phyloP scores from a whole-genome alignment of 2,888 invertebrate species.

The Ennomos erosarius region DNA sequence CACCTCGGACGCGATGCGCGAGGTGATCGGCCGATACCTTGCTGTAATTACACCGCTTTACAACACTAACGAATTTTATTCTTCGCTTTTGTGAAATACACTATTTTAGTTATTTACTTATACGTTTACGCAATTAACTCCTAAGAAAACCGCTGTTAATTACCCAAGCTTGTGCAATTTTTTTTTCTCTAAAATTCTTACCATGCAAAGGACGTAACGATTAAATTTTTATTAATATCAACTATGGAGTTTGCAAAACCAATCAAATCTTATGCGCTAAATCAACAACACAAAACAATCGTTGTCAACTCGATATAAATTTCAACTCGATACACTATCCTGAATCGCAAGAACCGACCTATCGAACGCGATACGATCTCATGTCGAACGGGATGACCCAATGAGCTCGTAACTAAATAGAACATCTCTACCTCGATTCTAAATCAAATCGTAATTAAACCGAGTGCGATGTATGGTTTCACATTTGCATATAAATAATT shows the following conservation, averaged over 20 bases:
- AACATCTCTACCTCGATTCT: slow-evolving; percentile 66
- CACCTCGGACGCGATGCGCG: slow-evolving; percentile 68
- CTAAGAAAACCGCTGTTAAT: too few relatives aligned
- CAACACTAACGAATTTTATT: slow-evolving; percentile 33
- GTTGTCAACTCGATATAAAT: slow-evolving; percentile 44
- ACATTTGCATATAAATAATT: slow-evolving; percentile 46
- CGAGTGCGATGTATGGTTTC: slow-evolving; percentile 57
- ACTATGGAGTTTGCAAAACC: background rate
- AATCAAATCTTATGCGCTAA: background rate
- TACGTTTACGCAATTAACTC: background rate
- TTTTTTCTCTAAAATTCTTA: too few relatives aligned
- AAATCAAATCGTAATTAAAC: slow-evolving; percentile 74
- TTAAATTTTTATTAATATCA: too few relatives aligned
- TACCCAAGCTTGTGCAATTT: too few relatives aligned
- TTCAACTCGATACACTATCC: slow-evolving; percentile 44
- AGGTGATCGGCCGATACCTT: slow-evolving; percentile 41
- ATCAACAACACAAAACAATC: slow-evolving; percentile 3
- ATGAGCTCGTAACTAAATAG: slow-evolving; percentile 73
- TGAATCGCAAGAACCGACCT: slow-evolving; percentile 60
- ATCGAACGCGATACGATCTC: slow-evolving; percentile 55
- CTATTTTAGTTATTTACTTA: slow-evolving; percentile 43
- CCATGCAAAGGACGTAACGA: too few relatives aligned
- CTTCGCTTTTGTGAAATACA: slow-evolving; percentile 41
- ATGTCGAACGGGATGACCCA: slow-evolving; percentile 71
- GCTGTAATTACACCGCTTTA: slow-evolving; percentile 39